Percentiles rank a stretch among this genome's conserved stretches.
Evolutionary conservation across 2,797 vertebrate species (phyloP).

Genomic region (Sebastes kiyomatsui): DNA sequence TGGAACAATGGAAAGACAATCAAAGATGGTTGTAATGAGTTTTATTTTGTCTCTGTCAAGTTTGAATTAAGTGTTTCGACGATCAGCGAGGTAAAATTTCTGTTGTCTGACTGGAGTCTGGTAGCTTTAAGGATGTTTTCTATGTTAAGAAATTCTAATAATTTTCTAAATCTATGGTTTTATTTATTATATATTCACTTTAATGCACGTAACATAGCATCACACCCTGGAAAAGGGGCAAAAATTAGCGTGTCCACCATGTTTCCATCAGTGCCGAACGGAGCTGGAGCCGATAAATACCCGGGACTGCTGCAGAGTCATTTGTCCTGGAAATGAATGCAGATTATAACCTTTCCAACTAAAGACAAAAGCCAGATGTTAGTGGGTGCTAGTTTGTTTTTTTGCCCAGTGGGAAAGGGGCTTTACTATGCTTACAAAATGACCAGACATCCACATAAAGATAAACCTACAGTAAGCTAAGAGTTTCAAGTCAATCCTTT

Average conservation of each 20-base stretch:
- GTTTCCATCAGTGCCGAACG: neutral
- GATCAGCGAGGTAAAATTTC: neutral
- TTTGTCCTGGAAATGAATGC: neutral
- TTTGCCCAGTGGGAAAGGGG: too few species aligned
- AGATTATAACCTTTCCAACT: neutral
- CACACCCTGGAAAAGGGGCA: too few species aligned
- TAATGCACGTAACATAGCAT: too few species aligned
- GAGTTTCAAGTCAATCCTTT: neutral
- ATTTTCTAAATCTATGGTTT: too few species aligned
- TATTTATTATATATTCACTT: too few species aligned
- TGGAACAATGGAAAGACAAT: too few species aligned
- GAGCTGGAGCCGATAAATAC: neutral
- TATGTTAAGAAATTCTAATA: neutral
- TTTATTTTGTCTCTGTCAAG: neutral
- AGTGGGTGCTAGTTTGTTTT: neutral
- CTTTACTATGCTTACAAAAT: neutral
- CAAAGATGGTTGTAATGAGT: neutral
- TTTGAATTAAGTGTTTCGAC: neutral
- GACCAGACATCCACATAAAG: neutral
- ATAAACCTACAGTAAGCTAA: neutral
- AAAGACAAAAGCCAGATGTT: neutral
- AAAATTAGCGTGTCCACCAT: neutral
- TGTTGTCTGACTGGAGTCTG: neutral
- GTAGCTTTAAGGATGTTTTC: neutral
- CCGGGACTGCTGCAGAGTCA: neutral